Evolutionary conservation across 2,888 invertebrate genomes (phyloP).

Genomic region (Lasioglossum villosulum): DNA sequence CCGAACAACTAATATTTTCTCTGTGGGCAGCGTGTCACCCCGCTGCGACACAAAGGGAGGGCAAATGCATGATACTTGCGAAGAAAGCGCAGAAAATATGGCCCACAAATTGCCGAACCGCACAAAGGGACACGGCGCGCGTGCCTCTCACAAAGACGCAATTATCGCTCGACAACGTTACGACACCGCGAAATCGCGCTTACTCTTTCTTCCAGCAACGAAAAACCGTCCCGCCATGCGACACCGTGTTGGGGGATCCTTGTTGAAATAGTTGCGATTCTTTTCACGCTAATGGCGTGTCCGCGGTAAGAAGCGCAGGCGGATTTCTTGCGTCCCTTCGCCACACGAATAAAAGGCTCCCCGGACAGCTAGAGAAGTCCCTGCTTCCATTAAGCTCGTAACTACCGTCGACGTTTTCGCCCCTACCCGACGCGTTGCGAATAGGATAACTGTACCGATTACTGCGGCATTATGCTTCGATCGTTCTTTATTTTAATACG

Average conservation of each 20-base stretch:
- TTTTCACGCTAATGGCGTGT: constrained; percentile 6
- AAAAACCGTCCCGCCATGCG: neutral
- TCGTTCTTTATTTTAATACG: too few relatives aligned
- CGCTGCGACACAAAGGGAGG: neutral
- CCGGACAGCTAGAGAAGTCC: constrained; percentile 7
- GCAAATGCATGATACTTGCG: neutral
- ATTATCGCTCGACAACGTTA: neutral
- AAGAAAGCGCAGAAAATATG: neutral
- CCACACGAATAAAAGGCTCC: constrained; percentile 1
- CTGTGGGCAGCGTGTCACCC: neutral
- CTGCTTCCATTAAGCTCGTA: constrained; percentile 27
- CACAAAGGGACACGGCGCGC: neutral
- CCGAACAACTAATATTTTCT: neutral
- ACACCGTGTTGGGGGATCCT: neutral
- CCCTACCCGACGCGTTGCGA: neutral
- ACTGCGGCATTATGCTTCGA: too few relatives aligned
- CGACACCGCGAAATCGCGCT: neutral
- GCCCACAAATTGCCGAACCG: neutral
- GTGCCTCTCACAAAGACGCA: neutral
- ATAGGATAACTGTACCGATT: neutral
- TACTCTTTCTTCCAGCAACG: neutral
- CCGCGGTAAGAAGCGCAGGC: neutral
- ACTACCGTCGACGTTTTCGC: constrained; percentile 10
- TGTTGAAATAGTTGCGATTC: constrained; percentile 16
- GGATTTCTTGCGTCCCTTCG: constrained; percentile 13